Evolutionary conservation across 1,140 invertebrate genomes (phyloP), one percentile per base, ranked within the genome.

Genomic region (Diuraphis noxia): DNA sequence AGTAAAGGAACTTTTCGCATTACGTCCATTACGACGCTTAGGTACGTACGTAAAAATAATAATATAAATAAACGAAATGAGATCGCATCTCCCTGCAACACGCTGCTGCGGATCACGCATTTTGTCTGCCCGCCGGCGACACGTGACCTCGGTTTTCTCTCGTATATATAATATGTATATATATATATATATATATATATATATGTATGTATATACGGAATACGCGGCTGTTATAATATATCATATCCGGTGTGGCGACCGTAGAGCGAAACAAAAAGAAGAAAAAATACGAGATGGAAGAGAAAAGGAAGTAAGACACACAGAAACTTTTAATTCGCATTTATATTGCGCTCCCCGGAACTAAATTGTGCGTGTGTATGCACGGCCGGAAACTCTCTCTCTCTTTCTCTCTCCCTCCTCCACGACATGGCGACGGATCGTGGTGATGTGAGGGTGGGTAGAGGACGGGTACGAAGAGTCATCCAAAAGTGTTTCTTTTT

Each of bases 291-390:
- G 34, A 63, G 30, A 81, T 21, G 77, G 36, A 9, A 81, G 77
- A 38, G 19, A 81, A 40, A 81, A 40, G 23, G 36, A 81, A 38
- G 38, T 40, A 38, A 38, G 9, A 38, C 9, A 38, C 9, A 38
- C n/a, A 79, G 79, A 81, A 81, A 81, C 79, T 81, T 81, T 81
- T 40, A 81, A 81, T 40, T 81, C 79, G 23, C 79, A 81, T 81
- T 81, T 81, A 81, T 77, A 77, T 81, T 81, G 38, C 2, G 23
- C 36, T 2, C 36, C 23, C 79, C 79, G 79, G 79, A 81, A 81
- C 79, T 30, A 72, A 72, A 10, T 79, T 36, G 13, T n/a, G 77
- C 21, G 34, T 36, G 34, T 79, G n/a, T 79, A 34, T 79, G 36
- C 34, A 7, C 72, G 72, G 7, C 5, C 21, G 77, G 36, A 81